Conservation (phyloP, 2,113 vertebrate species). For the Calonectris borealis region DNA sequence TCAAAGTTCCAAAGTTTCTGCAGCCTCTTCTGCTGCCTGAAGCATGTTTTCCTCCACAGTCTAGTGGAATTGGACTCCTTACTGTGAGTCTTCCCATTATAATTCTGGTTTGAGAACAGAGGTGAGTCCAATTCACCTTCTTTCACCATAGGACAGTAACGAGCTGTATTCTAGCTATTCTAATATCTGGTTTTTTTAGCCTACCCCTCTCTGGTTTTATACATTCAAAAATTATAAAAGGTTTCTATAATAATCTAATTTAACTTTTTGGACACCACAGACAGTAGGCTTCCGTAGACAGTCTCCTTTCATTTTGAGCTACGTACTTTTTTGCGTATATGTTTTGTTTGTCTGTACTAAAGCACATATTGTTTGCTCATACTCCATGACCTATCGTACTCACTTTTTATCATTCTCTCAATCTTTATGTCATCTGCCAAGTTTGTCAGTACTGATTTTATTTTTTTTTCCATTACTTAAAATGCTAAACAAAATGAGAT, state of each 20-base stretch:
- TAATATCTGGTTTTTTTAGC: not conserved
- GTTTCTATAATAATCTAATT: not conserved
- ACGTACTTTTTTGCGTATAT: not conserved
- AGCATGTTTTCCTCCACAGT: not conserved
- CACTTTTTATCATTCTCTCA: not conserved
- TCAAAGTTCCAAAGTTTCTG: not conserved
- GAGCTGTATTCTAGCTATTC: not conserved
- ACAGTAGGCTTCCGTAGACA: not conserved
- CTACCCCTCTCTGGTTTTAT: not conserved
- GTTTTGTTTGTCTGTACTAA: not conserved
- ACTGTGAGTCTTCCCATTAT: not conserved
- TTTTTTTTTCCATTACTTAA: not conserved
- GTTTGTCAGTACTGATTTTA: not conserved
- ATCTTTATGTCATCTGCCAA: not conserved
- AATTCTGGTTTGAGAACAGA: not conserved
- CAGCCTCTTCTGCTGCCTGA: not conserved
- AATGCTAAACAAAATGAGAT: not conserved
- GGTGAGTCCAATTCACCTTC: not conserved
- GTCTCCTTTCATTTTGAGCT: not conserved
- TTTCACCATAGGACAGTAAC: not conserved
- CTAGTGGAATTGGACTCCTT: not conserved
- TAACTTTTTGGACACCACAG: not conserved
- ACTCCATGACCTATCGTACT: not conserved
- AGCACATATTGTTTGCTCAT: not conserved
- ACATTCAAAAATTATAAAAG: not conserved